Evolutionary conservation across 2,888 invertebrate genomes (phyloP).

Genomic region (Pollenia labialis): DNA sequence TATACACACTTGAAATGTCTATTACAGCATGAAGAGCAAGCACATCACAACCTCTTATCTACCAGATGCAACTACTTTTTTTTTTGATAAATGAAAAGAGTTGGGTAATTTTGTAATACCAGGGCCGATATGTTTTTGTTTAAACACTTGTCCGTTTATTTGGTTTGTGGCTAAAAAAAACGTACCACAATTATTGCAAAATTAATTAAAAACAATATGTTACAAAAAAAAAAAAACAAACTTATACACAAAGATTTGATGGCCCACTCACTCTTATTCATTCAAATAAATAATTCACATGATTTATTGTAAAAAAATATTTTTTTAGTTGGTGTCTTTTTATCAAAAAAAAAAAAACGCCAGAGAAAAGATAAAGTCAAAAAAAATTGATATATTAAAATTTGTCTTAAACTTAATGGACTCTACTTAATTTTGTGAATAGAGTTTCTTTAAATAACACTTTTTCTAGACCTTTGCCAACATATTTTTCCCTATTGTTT

Average conservation of each 20-base stretch:
- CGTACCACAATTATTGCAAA: constrained; percentile 67
- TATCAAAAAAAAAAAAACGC: not conserved
- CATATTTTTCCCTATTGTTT: constrained; percentile 35
- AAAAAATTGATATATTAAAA: constrained; percentile 17
- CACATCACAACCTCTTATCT: not conserved
- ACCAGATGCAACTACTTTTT: constrained; percentile 26
- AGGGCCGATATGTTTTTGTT: not conserved
- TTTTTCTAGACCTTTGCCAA: constrained; percentile 53
- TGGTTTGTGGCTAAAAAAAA: constrained; percentile 46
- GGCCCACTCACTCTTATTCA: constrained; percentile 19
- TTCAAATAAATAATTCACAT: constrained; percentile 6
- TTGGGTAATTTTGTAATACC: constrained; percentile 29
- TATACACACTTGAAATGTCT: constrained; percentile 17
- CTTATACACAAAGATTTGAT: not conserved
- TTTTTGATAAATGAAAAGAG: not conserved
- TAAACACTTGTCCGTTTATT: constrained; percentile 19
- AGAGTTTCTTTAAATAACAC: constrained; percentile 12
- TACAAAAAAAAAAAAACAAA: constrained; percentile 41
- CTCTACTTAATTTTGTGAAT: constrained; percentile 56
- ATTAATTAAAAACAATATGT: constrained; percentile 65
- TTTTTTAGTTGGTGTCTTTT: constrained; percentile 24
- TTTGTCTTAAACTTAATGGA: constrained; percentile 57
- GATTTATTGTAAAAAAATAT: constrained; percentile 51
- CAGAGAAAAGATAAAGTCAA: not conserved
- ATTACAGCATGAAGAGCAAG: not conserved